Percentiles rank a stretch among this genome's conserved stretches.
Conservation (phyloP, 2,888 invertebrate species). For the Rhingia campestris region DNA sequence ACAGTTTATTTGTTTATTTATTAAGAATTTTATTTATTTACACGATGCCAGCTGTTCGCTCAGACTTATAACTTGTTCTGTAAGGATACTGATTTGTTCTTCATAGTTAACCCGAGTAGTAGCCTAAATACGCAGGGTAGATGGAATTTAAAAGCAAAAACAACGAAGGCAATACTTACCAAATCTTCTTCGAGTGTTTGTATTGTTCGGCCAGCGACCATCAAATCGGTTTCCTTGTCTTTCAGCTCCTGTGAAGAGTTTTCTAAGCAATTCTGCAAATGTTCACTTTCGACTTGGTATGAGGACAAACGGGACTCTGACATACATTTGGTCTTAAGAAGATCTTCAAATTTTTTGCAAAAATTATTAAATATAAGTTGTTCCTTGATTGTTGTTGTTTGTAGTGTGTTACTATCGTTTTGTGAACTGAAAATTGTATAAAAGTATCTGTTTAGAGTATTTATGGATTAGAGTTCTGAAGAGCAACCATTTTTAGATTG, state of each 20-base stretch:
- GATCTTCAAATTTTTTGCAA: conserved; percentile 81
- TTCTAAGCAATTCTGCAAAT: conserved; percentile 83
- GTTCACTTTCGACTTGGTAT: conserved; percentile 82
- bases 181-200: conserved; percentile 87
- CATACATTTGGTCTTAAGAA: conserved; percentile 80
- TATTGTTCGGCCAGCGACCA: conserved; percentile 82
- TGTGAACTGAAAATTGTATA: conserved; percentile 27
- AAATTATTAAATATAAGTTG: conserved; percentile 81
- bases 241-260: conserved; percentile 83
- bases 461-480: too few relatives aligned
- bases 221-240: conserved; percentile 84
- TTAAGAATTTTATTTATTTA: conserved; percentile 77
- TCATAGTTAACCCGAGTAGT: conserved; percentile 87
- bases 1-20: conserved; percentile 35
- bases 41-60: conserved; percentile 91
- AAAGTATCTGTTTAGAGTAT: neutral
- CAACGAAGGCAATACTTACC: conserved; percentile 75
- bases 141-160: neutral
- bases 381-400: conserved; percentile 77
- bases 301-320: conserved; percentile 81
- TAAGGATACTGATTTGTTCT: conserved; percentile 86
- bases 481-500: neutral
- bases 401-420: conserved; percentile 63
- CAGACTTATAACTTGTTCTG: conserved; percentile 86
- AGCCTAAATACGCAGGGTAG: conserved; percentile 76